A percentile compares a stretch with the other conserved stretches of the same genome.
Evolutionary conservation across 2,888 invertebrate species (phyloP).

Genomic region (Diplolepis rosae): DNA sequence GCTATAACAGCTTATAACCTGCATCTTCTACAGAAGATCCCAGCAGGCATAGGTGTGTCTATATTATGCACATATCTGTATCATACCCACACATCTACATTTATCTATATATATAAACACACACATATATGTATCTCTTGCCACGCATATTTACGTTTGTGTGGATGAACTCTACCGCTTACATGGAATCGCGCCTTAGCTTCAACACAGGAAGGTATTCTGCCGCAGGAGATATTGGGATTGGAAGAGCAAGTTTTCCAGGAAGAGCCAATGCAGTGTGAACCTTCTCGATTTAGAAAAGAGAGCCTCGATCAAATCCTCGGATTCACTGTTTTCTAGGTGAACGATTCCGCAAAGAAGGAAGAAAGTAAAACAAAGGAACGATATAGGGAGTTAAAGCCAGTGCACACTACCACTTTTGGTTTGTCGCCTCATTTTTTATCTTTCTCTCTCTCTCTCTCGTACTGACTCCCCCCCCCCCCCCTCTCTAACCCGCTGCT

Average conservation of each 20-base stretch:
- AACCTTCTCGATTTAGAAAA: conserved; percentile 31
- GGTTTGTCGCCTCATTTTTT: background rate
- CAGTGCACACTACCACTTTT: conserved; percentile 14
- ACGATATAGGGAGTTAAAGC: background rate
- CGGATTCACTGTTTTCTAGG: conserved; percentile 18
- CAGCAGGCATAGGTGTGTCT: too few species aligned
- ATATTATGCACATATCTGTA: too few species aligned
- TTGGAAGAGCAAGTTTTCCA: conserved; percentile 28
- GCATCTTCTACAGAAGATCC: too few species aligned
- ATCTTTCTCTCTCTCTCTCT: conserved; percentile 4
- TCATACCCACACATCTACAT: background rate
- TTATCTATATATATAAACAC: background rate
- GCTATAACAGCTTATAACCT: too few species aligned
- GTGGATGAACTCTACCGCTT: conserved; percentile 17
- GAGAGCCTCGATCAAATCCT: conserved; percentile 18
- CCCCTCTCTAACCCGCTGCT: conserved; percentile 36
- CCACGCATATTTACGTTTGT: background rate
- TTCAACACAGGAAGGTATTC: conserved; percentile 18
- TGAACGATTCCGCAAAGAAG: background rate
- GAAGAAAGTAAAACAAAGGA: background rate
- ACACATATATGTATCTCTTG: background rate
- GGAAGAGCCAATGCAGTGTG: conserved; percentile 22
- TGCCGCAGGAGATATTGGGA: conserved; percentile 16
- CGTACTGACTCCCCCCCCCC: background rate
- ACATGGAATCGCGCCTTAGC: conserved; percentile 28